phyloP scores from a whole-genome alignment of 2,113 vertebrate genomes.

The Oncorhynchus mykiss region DNA sequence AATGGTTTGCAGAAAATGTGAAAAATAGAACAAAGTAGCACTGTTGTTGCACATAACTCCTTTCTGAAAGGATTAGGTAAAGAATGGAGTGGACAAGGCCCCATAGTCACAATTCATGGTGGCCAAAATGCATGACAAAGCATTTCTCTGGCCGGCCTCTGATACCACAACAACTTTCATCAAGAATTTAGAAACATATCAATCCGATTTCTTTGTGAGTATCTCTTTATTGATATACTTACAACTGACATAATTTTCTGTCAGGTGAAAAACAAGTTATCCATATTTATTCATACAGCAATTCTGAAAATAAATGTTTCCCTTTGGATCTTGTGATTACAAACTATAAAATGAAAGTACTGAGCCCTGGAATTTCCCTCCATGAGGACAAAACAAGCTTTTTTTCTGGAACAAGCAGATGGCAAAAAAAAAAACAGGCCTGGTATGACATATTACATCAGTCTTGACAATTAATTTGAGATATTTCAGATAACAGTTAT shows the following conservation, averaged over 20 bases:
- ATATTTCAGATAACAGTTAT: no score
- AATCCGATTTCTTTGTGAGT: neutral
- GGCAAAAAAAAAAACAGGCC: neutral
- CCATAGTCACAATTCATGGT: conserved; percentile 13
- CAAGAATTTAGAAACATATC: neutral
- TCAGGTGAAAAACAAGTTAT: no score
- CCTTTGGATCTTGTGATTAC: neutral
- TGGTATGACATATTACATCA: no score
- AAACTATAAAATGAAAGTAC: neutral
- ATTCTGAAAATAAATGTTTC: neutral
- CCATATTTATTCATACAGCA: neutral
- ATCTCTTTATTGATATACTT: neutral
- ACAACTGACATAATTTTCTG: neutral
- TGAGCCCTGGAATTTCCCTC: neutral
- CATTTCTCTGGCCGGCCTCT: conserved; percentile 22
- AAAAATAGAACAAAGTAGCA: conserved; percentile 41
- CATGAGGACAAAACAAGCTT: neutral
- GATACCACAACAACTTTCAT: neutral
- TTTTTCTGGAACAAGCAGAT: conserved; percentile 4
- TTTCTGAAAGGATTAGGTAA: conserved; percentile 44
- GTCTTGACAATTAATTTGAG: no score
- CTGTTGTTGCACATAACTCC: conserved; percentile 38
- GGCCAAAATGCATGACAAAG: conserved; percentile 34
- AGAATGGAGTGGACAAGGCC: conserved; percentile 24
- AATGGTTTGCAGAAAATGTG: conserved; percentile 11